These are phyloP conservation scores for Merodon equestris DNA, from an alignment of 2,888 invertebrate genomes.

Conservation along the genomic window DNA sequence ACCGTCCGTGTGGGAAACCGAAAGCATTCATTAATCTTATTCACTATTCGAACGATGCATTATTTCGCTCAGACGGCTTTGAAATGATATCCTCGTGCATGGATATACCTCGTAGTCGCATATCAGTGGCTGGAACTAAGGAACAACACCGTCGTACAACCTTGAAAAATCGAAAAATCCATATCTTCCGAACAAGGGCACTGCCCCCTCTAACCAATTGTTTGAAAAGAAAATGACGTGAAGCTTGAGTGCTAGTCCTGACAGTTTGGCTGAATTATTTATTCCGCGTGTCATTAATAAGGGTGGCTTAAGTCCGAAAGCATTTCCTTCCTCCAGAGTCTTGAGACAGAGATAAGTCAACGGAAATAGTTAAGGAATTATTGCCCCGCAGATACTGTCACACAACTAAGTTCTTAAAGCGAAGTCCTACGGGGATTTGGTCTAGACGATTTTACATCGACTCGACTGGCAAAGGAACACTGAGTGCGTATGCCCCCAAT, in stretches of 20 bases:
- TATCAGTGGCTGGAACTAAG: too few species aligned
- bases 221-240: too few species aligned
- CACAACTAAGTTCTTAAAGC: constrained; percentile 57
- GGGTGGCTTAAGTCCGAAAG: constrained; percentile 61
- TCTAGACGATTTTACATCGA: constrained; percentile 7
- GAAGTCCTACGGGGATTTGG: constrained; percentile 22
- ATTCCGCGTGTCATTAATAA: constrained; percentile 64
- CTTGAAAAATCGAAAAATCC: too few species aligned
- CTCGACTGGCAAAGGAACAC: constrained; percentile 39
- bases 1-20: too few species aligned
- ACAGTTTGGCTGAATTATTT: constrained; percentile 66
- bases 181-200: too few species aligned
- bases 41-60: constrained; percentile 63
- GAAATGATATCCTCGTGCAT: constrained; percentile 48
- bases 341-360: too few species aligned
- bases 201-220: too few species aligned
- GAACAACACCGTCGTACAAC: too few species aligned
- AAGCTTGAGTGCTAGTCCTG: too few species aligned
- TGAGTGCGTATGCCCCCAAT: constrained; percentile 48
- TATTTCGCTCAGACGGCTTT: constrained; percentile 51
- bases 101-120: constrained; percentile 18
- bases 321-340: too few species aligned
- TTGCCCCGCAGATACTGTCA: constrained; percentile 70
- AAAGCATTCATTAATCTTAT: constrained; percentile 53
- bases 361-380: constrained; percentile 70